A percentile compares a stretch with the other conserved stretches of the same genome.
phyloP scores from a whole-genome alignment of 2,888 invertebrate genomes.

The Leptogaster cylindrica region DNA sequence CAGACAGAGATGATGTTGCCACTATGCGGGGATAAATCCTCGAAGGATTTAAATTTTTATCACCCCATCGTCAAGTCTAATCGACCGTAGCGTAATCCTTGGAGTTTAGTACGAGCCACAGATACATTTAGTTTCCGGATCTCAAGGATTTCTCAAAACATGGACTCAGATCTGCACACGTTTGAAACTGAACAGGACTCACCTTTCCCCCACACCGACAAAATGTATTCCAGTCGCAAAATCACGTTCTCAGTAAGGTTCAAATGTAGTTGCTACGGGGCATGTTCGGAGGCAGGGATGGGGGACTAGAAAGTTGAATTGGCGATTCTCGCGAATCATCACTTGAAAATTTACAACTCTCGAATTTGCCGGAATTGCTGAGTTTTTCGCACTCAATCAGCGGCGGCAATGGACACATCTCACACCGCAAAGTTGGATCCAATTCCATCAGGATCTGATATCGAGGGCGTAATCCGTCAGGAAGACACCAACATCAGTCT shows the following conservation, averaged over 20 bases:
- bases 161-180: background rate
- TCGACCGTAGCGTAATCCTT: conserved; percentile 40
- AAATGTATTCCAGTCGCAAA: background rate
- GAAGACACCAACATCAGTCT: conserved; percentile 31
- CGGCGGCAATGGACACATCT: conserved; percentile 14
- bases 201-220: background rate
- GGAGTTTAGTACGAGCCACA: conserved; percentile 11
- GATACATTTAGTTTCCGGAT: conserved; percentile 35
- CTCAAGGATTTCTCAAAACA: conserved; percentile 24
- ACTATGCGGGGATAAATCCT: conserved; percentile 33
- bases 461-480: conserved; percentile 37
- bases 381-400: conserved; percentile 9
- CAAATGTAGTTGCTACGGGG: background rate
- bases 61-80: conserved; percentile 44
- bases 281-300: background rate
- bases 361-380: conserved; percentile 7
- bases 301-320: conserved; percentile 2
- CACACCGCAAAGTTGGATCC: conserved; percentile 6
- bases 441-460: conserved; percentile 32
- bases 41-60: conserved; percentile 44
- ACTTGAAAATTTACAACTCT: conserved; percentile 17
- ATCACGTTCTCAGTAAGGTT: conserved; percentile 1
- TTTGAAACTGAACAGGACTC: background rate
- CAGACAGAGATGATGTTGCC: conserved; percentile 11
- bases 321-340: conserved; percentile 32